Percentiles rank a stretch among this genome's conserved stretches.
These are phyloP conservation scores for Pachyrhynchus sulphureomaculatus DNA, from an alignment of 1,140 invertebrate species.

Conservation along the genomic window DNA sequence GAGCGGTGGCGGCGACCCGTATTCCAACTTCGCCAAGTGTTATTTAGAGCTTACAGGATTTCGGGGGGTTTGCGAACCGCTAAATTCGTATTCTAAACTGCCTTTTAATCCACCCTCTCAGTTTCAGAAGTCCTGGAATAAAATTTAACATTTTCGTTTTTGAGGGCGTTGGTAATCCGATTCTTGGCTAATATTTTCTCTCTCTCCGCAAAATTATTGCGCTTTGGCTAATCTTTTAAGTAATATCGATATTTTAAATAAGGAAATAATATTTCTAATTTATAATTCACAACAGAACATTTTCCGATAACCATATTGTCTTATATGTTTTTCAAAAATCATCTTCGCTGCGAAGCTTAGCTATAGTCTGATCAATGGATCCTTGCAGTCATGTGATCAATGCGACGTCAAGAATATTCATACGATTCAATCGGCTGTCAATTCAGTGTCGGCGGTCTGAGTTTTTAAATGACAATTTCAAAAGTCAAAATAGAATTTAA, in stretches of 20 bases:
- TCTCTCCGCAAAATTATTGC: neutral
- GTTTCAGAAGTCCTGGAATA: conserved; percentile 16
- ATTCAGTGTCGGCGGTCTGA: too few relatives aligned
- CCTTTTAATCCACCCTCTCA: conserved; percentile 25
- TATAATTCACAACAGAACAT: too few relatives aligned
- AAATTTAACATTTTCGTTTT: conserved; percentile 23
- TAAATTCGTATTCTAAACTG: conserved; percentile 30
- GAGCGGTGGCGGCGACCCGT: conserved; percentile 18
- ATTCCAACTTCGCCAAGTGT: conserved; percentile 26
- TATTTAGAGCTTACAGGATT: conserved; percentile 29
- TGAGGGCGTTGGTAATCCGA: neutral
- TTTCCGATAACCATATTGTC: too few relatives aligned
- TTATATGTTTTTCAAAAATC: too few relatives aligned
- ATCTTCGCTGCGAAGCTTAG: too few relatives aligned
- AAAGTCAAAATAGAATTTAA: too few relatives aligned
- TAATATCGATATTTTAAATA: neutral
- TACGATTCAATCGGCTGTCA: too few relatives aligned
- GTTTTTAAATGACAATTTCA: too few relatives aligned
- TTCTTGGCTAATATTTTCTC: conserved; percentile 1
- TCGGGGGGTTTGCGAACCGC: conserved; percentile 24
- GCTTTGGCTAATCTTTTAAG: neutral
- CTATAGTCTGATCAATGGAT: too few relatives aligned
- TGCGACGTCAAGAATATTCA: too few relatives aligned
- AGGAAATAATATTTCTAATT: neutral
- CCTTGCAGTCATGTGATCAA: too few relatives aligned